Evolutionary conservation across 2,113 vertebrate genomes (phyloP).

Genomic region (Heptranchias perlo): DNA sequence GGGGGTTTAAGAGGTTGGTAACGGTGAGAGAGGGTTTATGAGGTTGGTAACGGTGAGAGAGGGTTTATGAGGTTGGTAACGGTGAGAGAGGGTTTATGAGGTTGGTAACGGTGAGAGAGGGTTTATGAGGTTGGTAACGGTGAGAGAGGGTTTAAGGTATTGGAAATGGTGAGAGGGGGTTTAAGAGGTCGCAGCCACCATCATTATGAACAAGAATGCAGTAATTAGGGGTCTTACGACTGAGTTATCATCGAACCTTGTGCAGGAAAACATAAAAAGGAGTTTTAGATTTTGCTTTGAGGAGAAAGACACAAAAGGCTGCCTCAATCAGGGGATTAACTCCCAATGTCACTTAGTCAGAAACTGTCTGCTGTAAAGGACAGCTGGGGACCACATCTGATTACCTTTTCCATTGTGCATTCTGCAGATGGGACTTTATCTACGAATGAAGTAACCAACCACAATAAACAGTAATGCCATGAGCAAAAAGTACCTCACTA

Average conservation of each 20-base stretch:
- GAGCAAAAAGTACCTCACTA: not conserved
- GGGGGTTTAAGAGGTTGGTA: not conserved
- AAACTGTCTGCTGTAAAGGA: not conserved
- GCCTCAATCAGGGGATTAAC: not conserved
- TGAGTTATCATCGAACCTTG: not conserved
- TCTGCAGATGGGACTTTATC: not conserved
- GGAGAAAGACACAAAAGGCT: not conserved
- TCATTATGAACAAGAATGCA: not conserved
- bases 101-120: not conserved
- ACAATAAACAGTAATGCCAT: not conserved
- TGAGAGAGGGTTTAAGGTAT: no score
- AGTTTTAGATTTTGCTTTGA: not conserved
- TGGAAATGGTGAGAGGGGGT: not conserved
- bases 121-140: not conserved
- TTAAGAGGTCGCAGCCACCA: not conserved
- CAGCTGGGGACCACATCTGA: not conserved
- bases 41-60: not conserved
- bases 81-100: no score
- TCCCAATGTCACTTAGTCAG: not conserved
- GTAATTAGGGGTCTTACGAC: not conserved
- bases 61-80: not conserved
- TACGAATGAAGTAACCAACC: not conserved
- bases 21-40: not conserved
- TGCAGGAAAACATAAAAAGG: not conserved
- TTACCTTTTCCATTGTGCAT: conserved; percentile 22